Percentiles rank a stretch among this genome's conserved stretches.
Conservation (phyloP, 2,113 vertebrate species). For the Uropsilus gracilis region DNA sequence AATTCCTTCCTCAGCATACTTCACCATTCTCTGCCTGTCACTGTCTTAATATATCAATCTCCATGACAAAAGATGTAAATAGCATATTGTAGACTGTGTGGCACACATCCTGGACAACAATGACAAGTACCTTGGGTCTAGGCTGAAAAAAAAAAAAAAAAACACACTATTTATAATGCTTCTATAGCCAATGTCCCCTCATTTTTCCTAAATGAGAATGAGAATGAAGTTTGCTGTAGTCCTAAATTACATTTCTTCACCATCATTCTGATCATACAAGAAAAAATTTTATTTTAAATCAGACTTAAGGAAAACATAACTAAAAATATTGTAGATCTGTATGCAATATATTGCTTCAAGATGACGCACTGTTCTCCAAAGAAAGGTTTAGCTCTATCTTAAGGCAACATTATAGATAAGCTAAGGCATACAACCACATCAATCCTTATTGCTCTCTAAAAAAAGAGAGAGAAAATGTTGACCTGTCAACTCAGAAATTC, state of each 20-base stretch:
- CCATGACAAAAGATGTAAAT: fast-evolving
- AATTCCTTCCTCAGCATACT: neutral
- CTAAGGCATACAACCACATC: neutral
- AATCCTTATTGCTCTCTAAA: neutral
- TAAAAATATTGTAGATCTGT: neutral
- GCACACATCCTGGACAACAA: neutral
- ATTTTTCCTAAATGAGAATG: neutral
- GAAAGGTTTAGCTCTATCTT: neutral
- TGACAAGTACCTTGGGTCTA: neutral
- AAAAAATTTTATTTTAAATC: constrained; percentile 23
- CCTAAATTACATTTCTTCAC: neutral
- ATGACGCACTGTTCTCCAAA: neutral
- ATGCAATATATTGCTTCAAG: neutral
- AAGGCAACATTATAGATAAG: neutral
- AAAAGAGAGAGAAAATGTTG: neutral
- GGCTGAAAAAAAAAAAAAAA: neutral
- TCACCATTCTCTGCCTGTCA: neutral
- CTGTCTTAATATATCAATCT: neutral
- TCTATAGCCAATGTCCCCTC: neutral
- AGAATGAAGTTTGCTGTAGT: neutral
- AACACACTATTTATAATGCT: neutral
- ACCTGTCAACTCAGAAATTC: neutral
- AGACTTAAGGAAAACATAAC: neutral
- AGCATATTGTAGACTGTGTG: fast-evolving
- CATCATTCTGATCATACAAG: neutral